Evolutionary conservation across 1,140 invertebrate genomes (phyloP).

Genomic region (Nephila pilipes): DNA sequence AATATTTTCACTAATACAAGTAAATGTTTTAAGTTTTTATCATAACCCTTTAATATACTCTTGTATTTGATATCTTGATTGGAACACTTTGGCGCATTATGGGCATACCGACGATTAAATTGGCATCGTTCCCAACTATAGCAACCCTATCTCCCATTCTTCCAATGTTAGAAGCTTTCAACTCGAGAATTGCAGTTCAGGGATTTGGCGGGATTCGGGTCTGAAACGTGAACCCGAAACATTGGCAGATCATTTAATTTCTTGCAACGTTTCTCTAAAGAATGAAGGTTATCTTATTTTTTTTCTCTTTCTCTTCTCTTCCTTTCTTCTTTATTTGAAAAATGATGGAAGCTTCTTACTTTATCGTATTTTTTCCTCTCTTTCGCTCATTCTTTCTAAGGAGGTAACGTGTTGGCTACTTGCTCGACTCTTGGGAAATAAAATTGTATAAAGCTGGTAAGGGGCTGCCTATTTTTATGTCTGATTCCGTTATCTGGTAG

Average conservation of each 20-base stretch:
- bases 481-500: constrained; percentile 54
- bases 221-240: constrained; percentile 67
- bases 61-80: neutral
- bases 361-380: constrained; percentile 22
- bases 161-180: constrained; percentile 39
- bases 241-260: constrained; percentile 77
- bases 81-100: constrained; percentile 4
- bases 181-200: constrained; percentile 70
- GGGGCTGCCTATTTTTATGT: constrained; percentile 58
- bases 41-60: neutral
- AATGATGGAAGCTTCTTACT: constrained; percentile 63
- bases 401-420: constrained; percentile 52
- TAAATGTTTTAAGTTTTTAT: neutral
- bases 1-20: neutral
- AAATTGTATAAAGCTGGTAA: constrained; percentile 69
- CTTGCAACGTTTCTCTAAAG: constrained; percentile 66
- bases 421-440: constrained; percentile 58
- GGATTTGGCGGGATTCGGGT: constrained; percentile 61
- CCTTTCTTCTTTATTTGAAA: constrained; percentile 62
- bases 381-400: neutral
- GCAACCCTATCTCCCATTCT: constrained; percentile 61
- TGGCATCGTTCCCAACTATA: constrained; percentile 57
- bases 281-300: constrained; percentile 43
- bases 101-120: neutral
- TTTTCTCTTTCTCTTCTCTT: neutral